Evolutionary conservation across 2,888 invertebrate species (phyloP).

Genomic region (Hetaerina titia): DNA sequence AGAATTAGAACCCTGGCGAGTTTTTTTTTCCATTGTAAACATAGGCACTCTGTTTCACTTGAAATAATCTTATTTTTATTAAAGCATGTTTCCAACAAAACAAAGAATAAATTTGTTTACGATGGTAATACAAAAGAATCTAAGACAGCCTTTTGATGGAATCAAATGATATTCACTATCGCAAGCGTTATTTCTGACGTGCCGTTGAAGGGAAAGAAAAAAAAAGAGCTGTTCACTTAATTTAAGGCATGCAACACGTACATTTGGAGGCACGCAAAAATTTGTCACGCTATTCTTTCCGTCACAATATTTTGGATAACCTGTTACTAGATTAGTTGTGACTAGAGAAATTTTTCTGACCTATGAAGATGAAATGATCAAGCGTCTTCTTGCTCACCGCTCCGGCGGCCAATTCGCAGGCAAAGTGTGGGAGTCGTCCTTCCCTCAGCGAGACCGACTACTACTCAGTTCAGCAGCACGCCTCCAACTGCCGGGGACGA

Average conservation of each 20-base stretch:
- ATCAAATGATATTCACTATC: neutral
- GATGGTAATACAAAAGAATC: too few species aligned
- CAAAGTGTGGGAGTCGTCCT: neutral
- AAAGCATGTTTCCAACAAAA: too few species aligned
- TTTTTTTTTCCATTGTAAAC: too few species aligned
- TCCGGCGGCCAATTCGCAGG: conserved; percentile 1
- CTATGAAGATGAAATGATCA: neutral
- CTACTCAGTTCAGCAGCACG: conserved; percentile 20
- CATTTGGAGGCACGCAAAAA: neutral
- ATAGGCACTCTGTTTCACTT: too few species aligned
- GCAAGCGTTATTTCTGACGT: neutral
- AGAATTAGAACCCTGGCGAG: too few species aligned
- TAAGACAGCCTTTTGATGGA: too few species aligned
- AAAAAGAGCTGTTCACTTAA: neutral
- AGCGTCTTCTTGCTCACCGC: neutral
- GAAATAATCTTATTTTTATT: too few species aligned
- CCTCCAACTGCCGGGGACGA: conserved; percentile 50
- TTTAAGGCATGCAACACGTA: neutral
- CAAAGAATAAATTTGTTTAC: too few species aligned
- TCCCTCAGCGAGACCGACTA: conserved; percentile 30
- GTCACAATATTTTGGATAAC: neutral
- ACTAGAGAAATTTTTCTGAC: neutral
- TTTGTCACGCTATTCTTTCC: neutral
- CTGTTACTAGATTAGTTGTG: neutral
- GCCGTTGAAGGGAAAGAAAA: neutral